These are phyloP conservation scores for Platichthys stellatus DNA, from an alignment of 2,113 vertebrate genomes.

Conservation along the genomic window DNA sequence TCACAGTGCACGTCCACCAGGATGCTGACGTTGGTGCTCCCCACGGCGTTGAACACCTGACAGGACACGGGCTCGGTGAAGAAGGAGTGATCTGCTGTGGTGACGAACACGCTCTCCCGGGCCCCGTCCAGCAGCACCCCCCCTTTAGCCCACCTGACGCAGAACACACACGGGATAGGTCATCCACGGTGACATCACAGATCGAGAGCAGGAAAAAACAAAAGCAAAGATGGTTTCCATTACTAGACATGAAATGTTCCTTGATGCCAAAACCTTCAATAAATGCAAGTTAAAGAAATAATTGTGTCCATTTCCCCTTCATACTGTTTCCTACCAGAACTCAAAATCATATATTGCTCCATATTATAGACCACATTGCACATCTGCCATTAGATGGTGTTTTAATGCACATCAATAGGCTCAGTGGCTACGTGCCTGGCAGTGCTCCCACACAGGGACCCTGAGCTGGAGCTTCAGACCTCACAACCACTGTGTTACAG, in stretches of 20 bases:
- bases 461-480: conserved; percentile 46
- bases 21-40: conserved; percentile 97
- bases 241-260: too few relatives aligned
- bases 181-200: background rate
- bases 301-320: background rate
- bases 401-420: conserved; percentile 59
- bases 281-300: background rate
- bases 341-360: conserved; percentile 39
- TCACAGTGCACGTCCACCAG: conserved; percentile 96
- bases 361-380: conserved; percentile 40
- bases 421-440: conserved; percentile 56
- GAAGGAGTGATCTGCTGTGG: conserved; percentile 94
- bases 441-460: conserved; percentile 47
- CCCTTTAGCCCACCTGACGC: conserved; percentile 90
- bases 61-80: conserved; percentile 98
- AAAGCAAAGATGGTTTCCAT: background rate
- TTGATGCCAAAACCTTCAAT: too few relatives aligned
- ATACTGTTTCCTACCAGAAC: conserved; percentile 26
- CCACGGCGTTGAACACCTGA: conserved; percentile 94
- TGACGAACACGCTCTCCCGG: conserved; percentile 88
- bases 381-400: conserved; percentile 56
- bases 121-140: conserved; percentile 91
- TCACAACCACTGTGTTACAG: conserved; percentile 11
- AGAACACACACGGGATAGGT: conserved; percentile 2
- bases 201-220: conserved; percentile 7